phyloP scores from a whole-genome alignment of 2,113 vertebrate species.

The Delphinus delphis region DNA sequence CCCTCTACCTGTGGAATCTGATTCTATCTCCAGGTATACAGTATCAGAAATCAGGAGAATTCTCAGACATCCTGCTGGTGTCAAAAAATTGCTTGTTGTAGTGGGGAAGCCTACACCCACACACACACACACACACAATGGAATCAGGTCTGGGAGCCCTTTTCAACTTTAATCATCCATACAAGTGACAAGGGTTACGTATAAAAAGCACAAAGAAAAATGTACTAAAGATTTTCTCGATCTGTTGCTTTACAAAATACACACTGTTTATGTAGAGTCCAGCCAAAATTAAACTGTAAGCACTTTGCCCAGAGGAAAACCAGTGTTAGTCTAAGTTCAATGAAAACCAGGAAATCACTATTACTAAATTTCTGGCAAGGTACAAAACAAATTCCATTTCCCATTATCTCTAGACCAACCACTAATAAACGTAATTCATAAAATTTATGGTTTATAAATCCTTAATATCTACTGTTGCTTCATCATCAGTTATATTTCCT shows the following conservation, averaged over 20 bases:
- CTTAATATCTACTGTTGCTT: background rate
- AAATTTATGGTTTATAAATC: background rate
- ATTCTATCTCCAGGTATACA: background rate
- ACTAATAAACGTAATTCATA: conserved; percentile 1
- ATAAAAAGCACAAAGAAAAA: background rate
- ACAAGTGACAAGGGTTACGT: background rate
- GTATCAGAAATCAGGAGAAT: background rate
- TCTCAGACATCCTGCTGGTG: background rate
- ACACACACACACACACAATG: background rate
- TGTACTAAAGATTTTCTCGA: background rate
- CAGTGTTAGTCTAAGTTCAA: background rate
- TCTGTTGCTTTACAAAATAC: background rate
- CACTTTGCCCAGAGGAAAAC: background rate
- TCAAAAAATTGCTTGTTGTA: background rate
- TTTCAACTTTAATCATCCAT: background rate
- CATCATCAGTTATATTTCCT: background rate
- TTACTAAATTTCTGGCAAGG: background rate
- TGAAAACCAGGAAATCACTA: background rate
- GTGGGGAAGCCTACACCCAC: background rate
- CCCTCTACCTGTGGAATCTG: background rate
- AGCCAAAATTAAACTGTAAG: background rate
- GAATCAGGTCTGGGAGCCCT: background rate
- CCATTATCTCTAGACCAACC: background rate
- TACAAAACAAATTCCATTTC: background rate
- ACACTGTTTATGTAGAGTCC: background rate